These are phyloP conservation scores for Hydrochoerus hydrochaeris DNA, from an alignment of 2,113 vertebrate species.

Conservation along the genomic window DNA sequence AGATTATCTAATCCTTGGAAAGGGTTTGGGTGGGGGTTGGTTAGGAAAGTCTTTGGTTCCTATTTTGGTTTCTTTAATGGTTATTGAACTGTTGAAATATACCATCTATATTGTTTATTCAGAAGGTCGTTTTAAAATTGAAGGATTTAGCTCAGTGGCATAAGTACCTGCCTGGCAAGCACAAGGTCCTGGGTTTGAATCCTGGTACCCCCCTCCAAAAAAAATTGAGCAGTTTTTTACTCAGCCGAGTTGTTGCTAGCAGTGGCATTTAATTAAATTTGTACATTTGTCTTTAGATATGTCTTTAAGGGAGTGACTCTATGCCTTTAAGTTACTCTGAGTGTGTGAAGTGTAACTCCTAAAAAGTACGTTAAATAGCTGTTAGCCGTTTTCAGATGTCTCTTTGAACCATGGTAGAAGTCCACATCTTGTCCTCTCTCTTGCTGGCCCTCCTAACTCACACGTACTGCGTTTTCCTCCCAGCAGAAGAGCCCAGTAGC, in stretches of 20 bases:
- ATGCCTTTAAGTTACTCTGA: too few relatives aligned
- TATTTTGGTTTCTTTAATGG: not conserved
- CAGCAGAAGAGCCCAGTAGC: constrained; percentile 91
- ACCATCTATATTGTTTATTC: not conserved
- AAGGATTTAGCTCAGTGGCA: not conserved
- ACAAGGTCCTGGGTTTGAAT: too few relatives aligned
- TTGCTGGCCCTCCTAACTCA: not conserved
- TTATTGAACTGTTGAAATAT: not conserved
- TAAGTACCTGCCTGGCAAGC: too few relatives aligned
- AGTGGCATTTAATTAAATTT: not conserved
- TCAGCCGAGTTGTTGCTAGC: not conserved
- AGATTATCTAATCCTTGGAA: not conserved
- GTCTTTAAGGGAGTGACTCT: not conserved
- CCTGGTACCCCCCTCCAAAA: too few relatives aligned
- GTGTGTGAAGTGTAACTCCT: not conserved
- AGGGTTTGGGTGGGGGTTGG: not conserved
- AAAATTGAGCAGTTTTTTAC: not conserved
- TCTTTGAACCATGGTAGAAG: not conserved
- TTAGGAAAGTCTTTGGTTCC: not conserved
- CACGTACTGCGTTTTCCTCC: not conserved
- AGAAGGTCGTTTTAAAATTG: not conserved
- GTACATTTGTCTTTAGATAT: not conserved
- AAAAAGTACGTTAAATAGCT: too few relatives aligned
- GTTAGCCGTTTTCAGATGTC: not conserved
- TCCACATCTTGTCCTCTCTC: not conserved